Evolutionary conservation across 1,140 invertebrate genomes (phyloP).

Genomic region (Drosophila equinoxialis): DNA sequence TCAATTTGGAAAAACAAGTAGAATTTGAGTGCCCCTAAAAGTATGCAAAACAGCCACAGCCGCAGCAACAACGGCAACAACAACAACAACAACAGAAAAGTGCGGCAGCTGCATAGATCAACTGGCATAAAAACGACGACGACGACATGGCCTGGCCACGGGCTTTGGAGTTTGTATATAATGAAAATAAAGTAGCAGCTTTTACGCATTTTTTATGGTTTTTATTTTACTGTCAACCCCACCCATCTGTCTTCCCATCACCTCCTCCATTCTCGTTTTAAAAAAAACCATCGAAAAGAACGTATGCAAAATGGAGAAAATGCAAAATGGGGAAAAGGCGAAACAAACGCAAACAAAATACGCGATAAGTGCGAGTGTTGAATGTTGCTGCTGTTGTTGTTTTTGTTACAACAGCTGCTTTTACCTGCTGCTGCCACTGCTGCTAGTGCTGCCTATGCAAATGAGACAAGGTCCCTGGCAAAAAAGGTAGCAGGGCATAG

Average conservation of each 20-base stretch:
- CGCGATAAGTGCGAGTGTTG: slow-evolving; percentile 44
- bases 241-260: too few relatives aligned
- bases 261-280: too few relatives aligned
- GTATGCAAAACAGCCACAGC: slow-evolving; percentile 67
- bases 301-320: slow-evolving; percentile 10
- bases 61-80: slow-evolving; percentile 6
- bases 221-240: slow-evolving; percentile 64
- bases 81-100: slow-evolving; percentile 13
- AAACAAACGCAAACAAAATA: slow-evolving; percentile 33
- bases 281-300: too few relatives aligned
- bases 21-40: slow-evolving; percentile 72
- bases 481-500: not conserved
- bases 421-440: slow-evolving; percentile 12
- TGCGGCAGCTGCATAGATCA: slow-evolving; percentile 59
- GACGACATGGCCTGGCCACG: slow-evolving; percentile 16
- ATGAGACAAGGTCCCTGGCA: slow-evolving; percentile 33
- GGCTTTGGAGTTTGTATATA: slow-evolving; percentile 39
- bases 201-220: slow-evolving; percentile 78
- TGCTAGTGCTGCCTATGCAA: slow-evolving; percentile 50
- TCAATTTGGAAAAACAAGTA: slow-evolving; percentile 65
- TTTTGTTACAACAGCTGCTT: slow-evolving; percentile 8
- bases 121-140: slow-evolving; percentile 26
- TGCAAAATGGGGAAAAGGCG: slow-evolving; percentile 3
- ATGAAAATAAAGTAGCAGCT: slow-evolving; percentile 79
- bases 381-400: not conserved